phyloP scores from a whole-genome alignment of 1,140 invertebrate genomes.

The Saccostrea glomerata region DNA sequence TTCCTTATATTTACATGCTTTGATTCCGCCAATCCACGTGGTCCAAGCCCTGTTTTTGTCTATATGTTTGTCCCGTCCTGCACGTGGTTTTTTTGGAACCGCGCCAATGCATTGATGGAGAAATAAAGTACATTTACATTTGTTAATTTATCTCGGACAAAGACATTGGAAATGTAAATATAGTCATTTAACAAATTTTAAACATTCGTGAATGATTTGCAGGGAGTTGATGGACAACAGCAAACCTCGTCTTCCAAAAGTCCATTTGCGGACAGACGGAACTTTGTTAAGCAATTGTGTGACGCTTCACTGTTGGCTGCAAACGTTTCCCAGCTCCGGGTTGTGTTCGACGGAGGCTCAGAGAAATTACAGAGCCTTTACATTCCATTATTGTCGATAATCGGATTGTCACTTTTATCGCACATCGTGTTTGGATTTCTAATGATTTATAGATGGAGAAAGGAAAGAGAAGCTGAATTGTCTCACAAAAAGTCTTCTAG shows the following conservation, averaged over 20 bases:
- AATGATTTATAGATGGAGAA: constrained; percentile 5
- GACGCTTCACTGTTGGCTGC: constrained; percentile 1
- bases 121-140: no score
- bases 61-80: no score
- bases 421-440: neutral
- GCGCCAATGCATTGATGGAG: no score
- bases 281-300: neutral
- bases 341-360: neutral
- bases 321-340: constrained; percentile 12
- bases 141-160: no score
- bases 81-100: no score
- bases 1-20: no score
- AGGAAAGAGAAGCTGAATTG: neutral
- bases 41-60: no score
- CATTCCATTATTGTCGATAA: neutral
- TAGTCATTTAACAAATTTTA: no score
- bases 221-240: neutral
- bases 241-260: neutral
- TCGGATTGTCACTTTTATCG: neutral
- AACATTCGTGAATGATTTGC: neutral
- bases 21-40: no score
- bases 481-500: neutral
- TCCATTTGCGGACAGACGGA: constrained; percentile 1
- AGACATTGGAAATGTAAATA: no score
- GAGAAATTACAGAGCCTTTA: neutral